A percentile compares a stretch with the other conserved stretches of the same genome.
Conservation (phyloP, 2,113 vertebrate species). For the Hyperoodon ampullatus region DNA sequence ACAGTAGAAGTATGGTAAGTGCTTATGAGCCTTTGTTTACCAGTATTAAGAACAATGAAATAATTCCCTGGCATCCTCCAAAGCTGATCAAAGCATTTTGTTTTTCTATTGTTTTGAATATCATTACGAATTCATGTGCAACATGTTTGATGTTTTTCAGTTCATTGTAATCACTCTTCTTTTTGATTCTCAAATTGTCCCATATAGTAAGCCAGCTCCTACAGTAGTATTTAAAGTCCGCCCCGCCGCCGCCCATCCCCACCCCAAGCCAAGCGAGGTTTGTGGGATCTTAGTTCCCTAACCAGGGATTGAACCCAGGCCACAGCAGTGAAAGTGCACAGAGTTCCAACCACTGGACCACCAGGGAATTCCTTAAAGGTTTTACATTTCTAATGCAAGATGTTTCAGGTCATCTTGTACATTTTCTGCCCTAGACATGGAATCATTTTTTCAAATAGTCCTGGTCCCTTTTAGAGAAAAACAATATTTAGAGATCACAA, state of each 20-base stretch:
- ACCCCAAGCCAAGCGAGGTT: neutral
- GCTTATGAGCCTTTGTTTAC: neutral
- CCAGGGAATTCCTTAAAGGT: neutral
- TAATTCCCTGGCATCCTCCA: neutral
- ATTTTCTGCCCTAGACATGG: neutral
- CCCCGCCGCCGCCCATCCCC: neutral
- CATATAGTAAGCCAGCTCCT: neutral
- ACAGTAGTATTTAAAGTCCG: neutral
- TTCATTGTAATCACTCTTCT: neutral
- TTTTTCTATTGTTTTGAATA: neutral
- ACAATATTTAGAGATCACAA: neutral
- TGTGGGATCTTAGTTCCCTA: neutral
- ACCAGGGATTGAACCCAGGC: neutral
- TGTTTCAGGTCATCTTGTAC: neutral
- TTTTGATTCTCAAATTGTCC: conserved; percentile 6
- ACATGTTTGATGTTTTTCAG: neutral
- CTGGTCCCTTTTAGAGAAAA: conserved; percentile 1
- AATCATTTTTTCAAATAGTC: conserved; percentile 6
- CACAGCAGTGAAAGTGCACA: neutral
- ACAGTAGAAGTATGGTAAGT: neutral
- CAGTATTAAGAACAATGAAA: conserved; percentile 29
- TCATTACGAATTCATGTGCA: neutral
- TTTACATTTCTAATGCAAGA: neutral
- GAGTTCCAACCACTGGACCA: neutral
- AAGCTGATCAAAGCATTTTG: neutral